Evolutionary conservation across 1,140 invertebrate species (phyloP), one percentile per base, ranked within the genome.

Genomic region (Aphelenchoides fujianensis): DNA sequence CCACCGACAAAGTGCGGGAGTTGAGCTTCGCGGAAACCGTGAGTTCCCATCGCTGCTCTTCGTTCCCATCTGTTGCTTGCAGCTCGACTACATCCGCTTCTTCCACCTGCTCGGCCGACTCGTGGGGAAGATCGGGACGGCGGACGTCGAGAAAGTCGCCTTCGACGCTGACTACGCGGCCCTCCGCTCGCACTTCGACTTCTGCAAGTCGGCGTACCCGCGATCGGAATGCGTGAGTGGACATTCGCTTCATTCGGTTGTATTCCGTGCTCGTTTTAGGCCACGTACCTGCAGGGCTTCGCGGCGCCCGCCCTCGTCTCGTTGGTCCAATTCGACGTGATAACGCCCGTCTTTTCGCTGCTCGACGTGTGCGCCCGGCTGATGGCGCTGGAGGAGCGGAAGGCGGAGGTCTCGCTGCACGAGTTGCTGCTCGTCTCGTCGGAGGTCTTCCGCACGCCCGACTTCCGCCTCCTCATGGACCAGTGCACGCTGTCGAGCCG

Each of bases 261-360:
- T 34, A 12, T 2, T 41, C 1, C 53, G 32, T 1, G 27, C 3
- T 48, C n/a, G 23, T 63, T 66, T 32, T 3, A 66, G 63, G 31
- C 27, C n/a, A 66, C 1, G 19, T 66, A 66, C 32, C 32, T 66
- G 2, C 63, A 66, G 53, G 63, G 63, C 19, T 66, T 66, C 32
- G 9, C 12, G 12, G 63, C n/a, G 1, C 63, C 63, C 23, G 27
- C 12, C 23, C 34, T 66, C 5, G 23, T 59, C 23, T 23, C 55
- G 23, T 19, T 59, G 5, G 55, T 59, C 34, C 5, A 59, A 7
- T 32, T 30, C 5, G 5, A 5, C 27, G 28, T 59, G 12, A 30
- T 59, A 32, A 5, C 12, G 5, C 55, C 55, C 7, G 34, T 23
- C 34, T 19, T 59, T 23, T 27, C 5, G 28, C 19, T 59, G 5